phyloP scores from a whole-genome alignment of 2,113 vertebrate species.

The Isurus oxyrinchus region DNA sequence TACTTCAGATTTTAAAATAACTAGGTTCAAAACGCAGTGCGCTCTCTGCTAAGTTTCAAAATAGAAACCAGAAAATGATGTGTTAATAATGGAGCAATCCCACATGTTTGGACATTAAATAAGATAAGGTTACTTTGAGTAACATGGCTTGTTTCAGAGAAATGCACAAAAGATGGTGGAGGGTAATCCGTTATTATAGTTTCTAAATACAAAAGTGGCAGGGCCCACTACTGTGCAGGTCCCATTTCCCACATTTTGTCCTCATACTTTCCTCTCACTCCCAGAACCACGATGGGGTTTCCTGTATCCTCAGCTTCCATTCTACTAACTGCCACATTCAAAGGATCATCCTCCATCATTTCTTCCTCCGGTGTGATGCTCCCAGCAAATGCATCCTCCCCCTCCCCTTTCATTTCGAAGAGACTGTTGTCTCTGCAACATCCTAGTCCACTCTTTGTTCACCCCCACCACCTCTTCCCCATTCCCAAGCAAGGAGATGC shows the following conservation, averaged over 20 bases:
- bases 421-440: no score
- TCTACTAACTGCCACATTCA: neutral
- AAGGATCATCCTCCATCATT: neutral
- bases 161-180: neutral
- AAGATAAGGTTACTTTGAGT: no score
- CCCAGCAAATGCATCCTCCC: no score
- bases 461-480: no score
- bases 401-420: no score
- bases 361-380: no score
- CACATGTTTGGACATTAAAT: neutral
- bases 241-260: neutral
- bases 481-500: neutral
- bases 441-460: no score
- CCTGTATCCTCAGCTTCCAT: neutral
- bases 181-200: neutral
- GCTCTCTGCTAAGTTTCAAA: neutral
- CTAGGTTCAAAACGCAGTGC: neutral
- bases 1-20: neutral
- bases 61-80: neutral
- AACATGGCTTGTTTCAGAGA: no score
- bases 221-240: neutral
- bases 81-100: neutral
- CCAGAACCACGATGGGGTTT: neutral
- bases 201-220: neutral
- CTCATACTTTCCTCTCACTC: no score